Percentiles rank a stretch among this genome's conserved stretches.
These are phyloP conservation scores for Rhinichthys osculus DNA, from an alignment of 2,797 vertebrate genomes.

Conservation along the genomic window DNA sequence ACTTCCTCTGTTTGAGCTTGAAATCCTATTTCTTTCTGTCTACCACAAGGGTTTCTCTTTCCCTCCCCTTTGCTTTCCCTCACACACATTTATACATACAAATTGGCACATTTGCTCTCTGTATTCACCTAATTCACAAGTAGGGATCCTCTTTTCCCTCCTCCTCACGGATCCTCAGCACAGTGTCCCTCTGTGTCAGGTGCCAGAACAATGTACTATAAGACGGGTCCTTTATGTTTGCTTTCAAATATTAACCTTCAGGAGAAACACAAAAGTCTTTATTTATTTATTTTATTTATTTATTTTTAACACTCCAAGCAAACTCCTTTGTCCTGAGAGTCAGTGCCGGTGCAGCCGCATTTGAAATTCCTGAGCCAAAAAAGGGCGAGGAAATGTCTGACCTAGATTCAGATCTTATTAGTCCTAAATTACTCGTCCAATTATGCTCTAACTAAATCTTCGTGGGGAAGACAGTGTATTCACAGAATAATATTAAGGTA, in stretches of 20 bases:
- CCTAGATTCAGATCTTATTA: slow-evolving; percentile 69
- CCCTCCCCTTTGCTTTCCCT: background rate
- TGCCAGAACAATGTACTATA: slow-evolving; percentile 29
- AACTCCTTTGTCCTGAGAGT: background rate
- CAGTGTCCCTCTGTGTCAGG: slow-evolving; percentile 36
- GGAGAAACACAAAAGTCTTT: slow-evolving; percentile 10
- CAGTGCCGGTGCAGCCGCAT: background rate
- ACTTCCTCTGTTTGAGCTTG: background rate
- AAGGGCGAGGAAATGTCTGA: slow-evolving; percentile 58
- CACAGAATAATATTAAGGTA: slow-evolving; percentile 52
- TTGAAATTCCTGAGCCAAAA: slow-evolving; percentile 23
- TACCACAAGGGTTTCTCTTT: background rate
- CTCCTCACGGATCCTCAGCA: slow-evolving; percentile 15
- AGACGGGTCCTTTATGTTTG: background rate
- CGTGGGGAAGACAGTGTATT: slow-evolving; percentile 55
- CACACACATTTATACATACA: slow-evolving; percentile 2
- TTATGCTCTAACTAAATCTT: slow-evolving; percentile 55
- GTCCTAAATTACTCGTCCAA: slow-evolving; percentile 58
- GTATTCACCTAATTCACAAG: slow-evolving; percentile 5
- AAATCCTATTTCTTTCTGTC: slow-evolving; percentile 4
- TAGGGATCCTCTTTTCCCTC: slow-evolving; percentile 17
- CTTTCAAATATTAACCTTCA: slow-evolving; percentile 29
- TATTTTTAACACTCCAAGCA: background rate
- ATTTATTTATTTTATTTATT: background rate
- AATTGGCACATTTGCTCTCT: slow-evolving; percentile 23